A percentile compares a stretch with the other conserved stretches of the same genome.
These are phyloP conservation scores for Schrankia costaestrigalis DNA, from an alignment of 2,888 invertebrate species.

Conservation along the genomic window DNA sequence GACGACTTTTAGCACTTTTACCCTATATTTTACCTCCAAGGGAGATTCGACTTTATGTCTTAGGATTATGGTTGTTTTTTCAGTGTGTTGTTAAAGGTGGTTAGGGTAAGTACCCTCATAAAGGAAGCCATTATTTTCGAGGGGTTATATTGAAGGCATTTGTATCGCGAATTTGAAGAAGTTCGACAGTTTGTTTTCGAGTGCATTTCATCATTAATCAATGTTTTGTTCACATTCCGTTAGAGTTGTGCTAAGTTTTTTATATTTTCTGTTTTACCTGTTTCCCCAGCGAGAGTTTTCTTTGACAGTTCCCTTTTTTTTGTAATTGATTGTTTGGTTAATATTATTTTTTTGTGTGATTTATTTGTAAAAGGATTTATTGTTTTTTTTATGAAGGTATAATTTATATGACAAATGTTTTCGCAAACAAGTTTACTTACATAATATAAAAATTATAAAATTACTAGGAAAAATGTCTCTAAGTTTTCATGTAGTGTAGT, in stretches of 20 bases:
- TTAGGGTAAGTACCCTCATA: conserved; percentile 44
- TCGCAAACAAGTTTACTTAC: too few relatives aligned
- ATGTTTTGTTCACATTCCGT: conserved; percentile 70
- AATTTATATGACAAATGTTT: conserved; percentile 12
- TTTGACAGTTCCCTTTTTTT: conserved; percentile 67
- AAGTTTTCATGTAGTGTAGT: too few relatives aligned
- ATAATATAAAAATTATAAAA: too few relatives aligned
- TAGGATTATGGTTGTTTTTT: conserved; percentile 22
- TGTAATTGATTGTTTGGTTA: conserved; percentile 72
- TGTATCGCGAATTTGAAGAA: conserved; percentile 79
- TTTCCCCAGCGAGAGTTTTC: conserved; percentile 53
- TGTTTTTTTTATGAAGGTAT: conserved; percentile 25
- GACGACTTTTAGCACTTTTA: conserved; percentile 50
- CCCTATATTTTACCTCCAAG: conserved; percentile 34
- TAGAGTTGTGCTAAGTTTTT: conserved; percentile 48
- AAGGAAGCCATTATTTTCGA: conserved; percentile 79
- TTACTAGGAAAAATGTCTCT: too few relatives aligned
- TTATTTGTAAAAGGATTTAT: too few relatives aligned
- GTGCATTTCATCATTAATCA: conserved; percentile 80
- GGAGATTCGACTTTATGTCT: conserved; percentile 18
- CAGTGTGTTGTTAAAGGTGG: conserved; percentile 14
- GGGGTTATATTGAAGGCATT: conserved; percentile 74
- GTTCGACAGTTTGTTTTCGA: conserved; percentile 80
- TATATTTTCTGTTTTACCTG: conserved; percentile 74
- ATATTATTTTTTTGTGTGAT: conserved; percentile 23